Base-by-base conservation (phyloP, 2,113 vertebrate species). In the Arenaria interpres region DNA sequence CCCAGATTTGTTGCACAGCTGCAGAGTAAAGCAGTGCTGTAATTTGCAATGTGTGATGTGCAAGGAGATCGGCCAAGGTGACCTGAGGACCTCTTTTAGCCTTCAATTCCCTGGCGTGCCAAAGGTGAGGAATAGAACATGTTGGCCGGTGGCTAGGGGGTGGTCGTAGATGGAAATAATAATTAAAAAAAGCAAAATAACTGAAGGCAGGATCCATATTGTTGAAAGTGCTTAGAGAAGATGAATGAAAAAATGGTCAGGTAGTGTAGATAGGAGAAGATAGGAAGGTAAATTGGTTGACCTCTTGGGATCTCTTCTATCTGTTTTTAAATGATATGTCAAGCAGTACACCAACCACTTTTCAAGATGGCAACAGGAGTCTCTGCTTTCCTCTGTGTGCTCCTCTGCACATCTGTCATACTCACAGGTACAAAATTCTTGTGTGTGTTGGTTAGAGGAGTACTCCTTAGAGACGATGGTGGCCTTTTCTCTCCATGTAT, bases 71-170 rank as follows among this genome's bases (percentile, higher is more conserved):
- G 0, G 32, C 12, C 1, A 0, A 46, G 32, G n/a, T 8, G 48
- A 71, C 63, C 66, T 19, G 32, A 32, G 41, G 41, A 57, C 41
- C 15, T n/a, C 14, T 64, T 46, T 37, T 46, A 45, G 32, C 68
- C 28, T 54, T 43, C 23, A n/a, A 1, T 64, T 51, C 81, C 33
- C 25, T 12, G 14, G 6, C 1, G 1, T 27, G 11, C 6, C 21
- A 48, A 64, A 91, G 39, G 60, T 17, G 56, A 85, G n/a, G 46
- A 24, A 11, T 1, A 9, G 37, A 78, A 41, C 1, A 2, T 73
- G 37, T 15, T 6, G 1, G 4, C 30, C 17, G 41, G 25, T 16
- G 30, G 9, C 3, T 18, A 0, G 7, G 4, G 33, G 27, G 4
- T 20, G 35, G 35, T 25, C 27, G 25, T 6, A 2, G 28, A 7